Percentiles rank a stretch among this genome's conserved stretches.
phyloP scores from a whole-genome alignment of 2,888 invertebrate genomes.

The Amaurobius ferox region DNA sequence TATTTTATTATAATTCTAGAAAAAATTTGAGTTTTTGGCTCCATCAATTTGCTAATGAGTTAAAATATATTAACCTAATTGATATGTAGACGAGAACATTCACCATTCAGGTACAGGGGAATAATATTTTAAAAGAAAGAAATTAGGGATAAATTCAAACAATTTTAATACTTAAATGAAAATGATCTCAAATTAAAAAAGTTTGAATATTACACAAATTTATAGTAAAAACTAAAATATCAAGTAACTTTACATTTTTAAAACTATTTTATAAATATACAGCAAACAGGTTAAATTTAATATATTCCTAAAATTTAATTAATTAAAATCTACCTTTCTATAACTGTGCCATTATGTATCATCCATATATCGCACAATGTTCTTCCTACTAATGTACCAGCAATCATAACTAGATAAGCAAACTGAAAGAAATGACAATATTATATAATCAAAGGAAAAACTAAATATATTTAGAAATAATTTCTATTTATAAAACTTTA shows the following conservation, averaged over 20 bases:
- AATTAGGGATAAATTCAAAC: no score
- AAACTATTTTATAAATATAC: no score
- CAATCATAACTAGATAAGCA: slow-evolving; percentile 78
- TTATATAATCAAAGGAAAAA: background rate
- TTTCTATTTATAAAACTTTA: background rate
- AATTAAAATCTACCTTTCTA: slow-evolving; percentile 83
- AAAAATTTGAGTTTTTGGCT: no score
- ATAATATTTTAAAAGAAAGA: no score
- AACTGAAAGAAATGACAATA: background rate
- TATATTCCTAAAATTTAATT: no score
- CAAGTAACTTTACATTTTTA: no score
- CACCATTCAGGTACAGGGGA: no score
- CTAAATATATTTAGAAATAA: background rate
- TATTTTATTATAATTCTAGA: background rate
- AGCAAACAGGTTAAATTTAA: slow-evolving; percentile 46
- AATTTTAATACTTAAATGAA: no score
- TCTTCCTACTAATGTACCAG: slow-evolving; percentile 88
- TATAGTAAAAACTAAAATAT: background rate
- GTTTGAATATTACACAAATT: background rate
- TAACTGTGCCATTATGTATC: slow-evolving; percentile 93
- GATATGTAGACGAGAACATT: no score
- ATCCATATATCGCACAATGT: slow-evolving; percentile 98
- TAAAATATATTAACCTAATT: no score
- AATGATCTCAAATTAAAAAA: no score
- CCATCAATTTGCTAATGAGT: no score